Percentiles rank a stretch among this genome's conserved stretches.
Evolutionary conservation across 1,140 invertebrate species (phyloP).

Genomic region (Bombus impatiens): DNA sequence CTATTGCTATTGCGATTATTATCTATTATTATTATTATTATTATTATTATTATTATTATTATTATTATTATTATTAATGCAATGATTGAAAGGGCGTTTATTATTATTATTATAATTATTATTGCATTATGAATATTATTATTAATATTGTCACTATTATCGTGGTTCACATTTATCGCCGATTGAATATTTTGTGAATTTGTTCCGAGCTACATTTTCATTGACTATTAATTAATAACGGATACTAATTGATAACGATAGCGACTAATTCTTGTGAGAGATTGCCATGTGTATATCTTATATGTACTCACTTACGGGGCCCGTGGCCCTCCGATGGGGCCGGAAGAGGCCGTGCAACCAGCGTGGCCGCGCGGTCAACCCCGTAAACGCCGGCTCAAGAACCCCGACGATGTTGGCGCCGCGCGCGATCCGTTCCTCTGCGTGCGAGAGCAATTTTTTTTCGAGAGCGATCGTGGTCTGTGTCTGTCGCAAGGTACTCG

Average conservation of each 20-base stretch:
- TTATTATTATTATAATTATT: constrained; percentile 64
- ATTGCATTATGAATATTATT: constrained; percentile 59
- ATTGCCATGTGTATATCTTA: constrained; percentile 82
- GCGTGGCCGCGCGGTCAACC: constrained; percentile 18
- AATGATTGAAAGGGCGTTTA: constrained; percentile 53
- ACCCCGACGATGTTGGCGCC: constrained; percentile 71
- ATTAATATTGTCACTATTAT: constrained; percentile 63
- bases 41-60: constrained; percentile 55
- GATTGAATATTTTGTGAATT: constrained; percentile 65
- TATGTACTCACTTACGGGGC: constrained; percentile 81
- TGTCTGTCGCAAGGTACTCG: constrained; percentile 42
- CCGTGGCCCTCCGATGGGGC: constrained; percentile 65
- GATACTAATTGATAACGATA: constrained; percentile 82
- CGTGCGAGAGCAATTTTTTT: constrained; percentile 24
- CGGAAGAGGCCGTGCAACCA: neutral
- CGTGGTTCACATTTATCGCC: constrained; percentile 61
- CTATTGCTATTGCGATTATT: constrained; percentile 61
- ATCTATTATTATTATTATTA: constrained; percentile 54
- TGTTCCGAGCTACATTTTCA: constrained; percentile 68
- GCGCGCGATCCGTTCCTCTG: constrained; percentile 32
- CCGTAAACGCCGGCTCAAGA: constrained; percentile 72
- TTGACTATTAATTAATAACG: constrained; percentile 78
- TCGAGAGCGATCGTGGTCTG: constrained; percentile 27
- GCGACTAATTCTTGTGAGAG: constrained; percentile 82
- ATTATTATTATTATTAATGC: constrained; percentile 61